Base-by-base conservation (phyloP, 2,113 vertebrate species). In the Electrona antarctica region DNA sequence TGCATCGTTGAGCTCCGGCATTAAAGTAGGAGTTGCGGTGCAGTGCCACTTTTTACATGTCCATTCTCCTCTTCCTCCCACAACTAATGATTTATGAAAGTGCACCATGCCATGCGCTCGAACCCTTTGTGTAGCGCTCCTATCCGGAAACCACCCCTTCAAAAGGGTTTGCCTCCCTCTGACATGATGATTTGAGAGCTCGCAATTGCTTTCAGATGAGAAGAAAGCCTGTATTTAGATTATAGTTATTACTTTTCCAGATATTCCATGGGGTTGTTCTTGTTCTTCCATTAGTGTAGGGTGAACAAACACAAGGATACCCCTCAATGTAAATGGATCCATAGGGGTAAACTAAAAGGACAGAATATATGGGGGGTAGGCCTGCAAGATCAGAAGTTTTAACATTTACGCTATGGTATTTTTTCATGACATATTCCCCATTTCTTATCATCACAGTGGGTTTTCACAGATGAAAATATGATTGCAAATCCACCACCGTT, bases 231-330 rank as follows among this genome's bases (percentile, higher is more conserved):
- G 76, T 13, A 54, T 71, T 76, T 67, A 71, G 76, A 76, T 52
- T 71, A 58, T 60, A 69, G 73, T 63, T 13, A 67, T 81, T 77
- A 81, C 69, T 79, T 58, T 64, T 58, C 69, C 78, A 69, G 72
- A 69, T 75, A 11, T 73, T 55, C 60, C 33, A 41, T 41, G 33
- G 33, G 33, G 33, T 41, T 41, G 33, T 41, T 41, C 33, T 41
- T 41, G 33, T 41, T 41, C 33, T 41, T 41, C 33, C 33, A 41
- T 41, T 41, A 63, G 15, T 3, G 8, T 7, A 65, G 7, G 11
- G 7, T 52, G 21, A 28, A 11, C 9, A 52, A 71, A 63, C 57
- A 71, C 29, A 70, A 49, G 59, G 4, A 10, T 41, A 41, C 33
- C 33, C 33, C 49, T 50, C 49, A 50, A 6, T 54, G 12, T 54